Percentiles rank a stretch among this genome's conserved stretches.
phyloP scores from a whole-genome alignment of 2,797 vertebrate species.

The Amphiprion clarkii region DNA sequence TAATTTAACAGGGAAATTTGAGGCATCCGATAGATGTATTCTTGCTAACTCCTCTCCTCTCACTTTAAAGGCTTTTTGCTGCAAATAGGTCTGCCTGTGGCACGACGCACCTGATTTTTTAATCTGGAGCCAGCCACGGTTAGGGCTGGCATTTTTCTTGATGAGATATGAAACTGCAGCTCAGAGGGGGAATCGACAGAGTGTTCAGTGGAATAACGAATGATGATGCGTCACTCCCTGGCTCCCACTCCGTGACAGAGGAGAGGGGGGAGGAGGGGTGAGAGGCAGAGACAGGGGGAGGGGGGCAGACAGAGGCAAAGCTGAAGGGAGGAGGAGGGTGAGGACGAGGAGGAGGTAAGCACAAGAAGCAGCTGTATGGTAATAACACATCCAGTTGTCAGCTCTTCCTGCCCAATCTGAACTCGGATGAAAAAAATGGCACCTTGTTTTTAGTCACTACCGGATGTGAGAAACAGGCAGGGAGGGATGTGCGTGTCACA shows the following conservation, averaged over 20 bases:
- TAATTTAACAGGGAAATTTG: constrained; percentile 52
- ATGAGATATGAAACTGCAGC: constrained; percentile 82
- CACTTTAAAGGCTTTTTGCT: constrained; percentile 53
- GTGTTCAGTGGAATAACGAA: constrained; percentile 84
- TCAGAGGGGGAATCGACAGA: constrained; percentile 79
- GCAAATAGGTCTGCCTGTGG: constrained; percentile 60
- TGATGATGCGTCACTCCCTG: constrained; percentile 73
- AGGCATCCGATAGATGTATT: constrained; percentile 34
- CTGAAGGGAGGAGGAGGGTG: constrained; percentile 12
- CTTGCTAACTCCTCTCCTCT: constrained; percentile 35
- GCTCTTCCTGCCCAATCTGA: constrained; percentile 32
- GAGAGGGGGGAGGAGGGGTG: not conserved
- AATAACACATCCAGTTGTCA: constrained; percentile 39
- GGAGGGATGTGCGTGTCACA: not conserved
- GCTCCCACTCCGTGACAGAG: constrained; percentile 72
- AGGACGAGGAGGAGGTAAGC: constrained; percentile 30
- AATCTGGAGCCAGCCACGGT: constrained; percentile 74
- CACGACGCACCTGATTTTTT: constrained; percentile 60
- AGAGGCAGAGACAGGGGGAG: constrained; percentile 18
- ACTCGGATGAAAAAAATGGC: constrained; percentile 11
- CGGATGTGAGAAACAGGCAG: not conserved
- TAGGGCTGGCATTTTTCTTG: constrained; percentile 78
- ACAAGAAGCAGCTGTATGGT: constrained; percentile 26
- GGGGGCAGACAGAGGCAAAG: constrained; percentile 3
- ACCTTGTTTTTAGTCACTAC: not conserved